Percentiles rank a stretch among this genome's conserved stretches.
These are phyloP conservation scores for Smutsia temminckii DNA, from an alignment of 2,797 vertebrate genomes.

Conservation along the genomic window DNA sequence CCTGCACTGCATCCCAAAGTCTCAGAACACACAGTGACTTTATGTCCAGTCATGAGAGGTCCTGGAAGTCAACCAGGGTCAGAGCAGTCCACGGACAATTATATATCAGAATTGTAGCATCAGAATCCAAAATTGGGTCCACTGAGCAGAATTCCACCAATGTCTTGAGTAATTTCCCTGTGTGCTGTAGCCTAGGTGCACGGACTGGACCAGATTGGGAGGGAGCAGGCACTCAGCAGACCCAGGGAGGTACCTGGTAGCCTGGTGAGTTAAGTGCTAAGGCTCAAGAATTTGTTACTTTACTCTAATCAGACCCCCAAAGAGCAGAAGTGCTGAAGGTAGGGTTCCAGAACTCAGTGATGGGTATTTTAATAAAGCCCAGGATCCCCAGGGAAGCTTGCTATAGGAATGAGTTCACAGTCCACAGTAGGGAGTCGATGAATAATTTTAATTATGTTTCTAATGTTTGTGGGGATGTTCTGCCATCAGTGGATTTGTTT, in stretches of 20 bases:
- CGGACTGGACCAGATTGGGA: neutral
- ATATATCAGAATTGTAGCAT: neutral
- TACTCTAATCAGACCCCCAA: neutral
- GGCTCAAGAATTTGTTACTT: constrained; percentile 11
- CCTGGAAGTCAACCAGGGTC: neutral
- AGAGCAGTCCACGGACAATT: neutral
- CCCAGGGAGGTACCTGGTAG: neutral
- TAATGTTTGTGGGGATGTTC: constrained; percentile 19
- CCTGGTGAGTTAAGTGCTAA: neutral
- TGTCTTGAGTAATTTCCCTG: neutral
- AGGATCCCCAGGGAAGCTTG: neutral
- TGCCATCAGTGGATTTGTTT: neutral
- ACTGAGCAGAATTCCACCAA: neutral
- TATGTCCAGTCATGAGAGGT: neutral
- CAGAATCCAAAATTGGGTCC: neutral
- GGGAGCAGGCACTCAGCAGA: neutral
- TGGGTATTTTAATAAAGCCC: constrained; percentile 50
- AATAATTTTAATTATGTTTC: constrained; percentile 52
- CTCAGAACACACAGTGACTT: neutral
- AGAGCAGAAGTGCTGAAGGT: neutral
- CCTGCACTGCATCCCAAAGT: neutral
- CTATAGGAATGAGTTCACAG: neutral
- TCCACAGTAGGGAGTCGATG: neutral
- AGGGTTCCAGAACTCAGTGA: constrained; percentile 24
- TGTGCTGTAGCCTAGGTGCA: neutral